phyloP scores from a whole-genome alignment of 2,113 vertebrate species.

The Pyxicephalus adspersus region DNA sequence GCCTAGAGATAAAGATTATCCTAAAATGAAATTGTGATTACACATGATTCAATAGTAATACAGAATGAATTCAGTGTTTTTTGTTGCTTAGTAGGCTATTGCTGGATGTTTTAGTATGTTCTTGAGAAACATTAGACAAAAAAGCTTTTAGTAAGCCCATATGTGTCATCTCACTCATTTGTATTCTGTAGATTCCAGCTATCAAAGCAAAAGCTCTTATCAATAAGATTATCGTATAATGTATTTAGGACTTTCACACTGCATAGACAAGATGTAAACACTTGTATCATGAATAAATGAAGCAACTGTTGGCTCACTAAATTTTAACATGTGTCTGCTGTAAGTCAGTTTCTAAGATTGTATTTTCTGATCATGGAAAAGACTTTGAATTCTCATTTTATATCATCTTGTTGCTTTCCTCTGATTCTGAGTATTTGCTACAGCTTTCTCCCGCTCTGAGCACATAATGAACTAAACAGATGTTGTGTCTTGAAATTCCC shows the following conservation, averaged over 20 bases:
- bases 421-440: constrained; percentile 22
- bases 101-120: too few species aligned
- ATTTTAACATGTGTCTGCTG: constrained; percentile 17
- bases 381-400: constrained; percentile 24
- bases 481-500: constrained; percentile 40
- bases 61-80: too few species aligned
- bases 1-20: too few species aligned
- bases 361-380: constrained; percentile 32
- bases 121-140: too few species aligned
- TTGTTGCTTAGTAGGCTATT: too few species aligned
- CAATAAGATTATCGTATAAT: constrained; percentile 38
- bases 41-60: too few species aligned
- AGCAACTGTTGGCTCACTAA: constrained; percentile 26
- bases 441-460: constrained; percentile 7
- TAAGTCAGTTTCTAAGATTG: constrained; percentile 23
- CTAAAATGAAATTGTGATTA: too few species aligned
- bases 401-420: constrained; percentile 14
- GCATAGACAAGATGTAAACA: constrained; percentile 29
- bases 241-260: constrained; percentile 23
- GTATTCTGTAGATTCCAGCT: constrained; percentile 19
- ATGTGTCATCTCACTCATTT: constrained; percentile 9
- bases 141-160: too few species aligned
- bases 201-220: constrained; percentile 34
- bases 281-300: constrained; percentile 36
- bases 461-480: constrained; percentile 43